phyloP scores from a whole-genome alignment of 2,888 invertebrate species.

The Ochropleura leucogaster region DNA sequence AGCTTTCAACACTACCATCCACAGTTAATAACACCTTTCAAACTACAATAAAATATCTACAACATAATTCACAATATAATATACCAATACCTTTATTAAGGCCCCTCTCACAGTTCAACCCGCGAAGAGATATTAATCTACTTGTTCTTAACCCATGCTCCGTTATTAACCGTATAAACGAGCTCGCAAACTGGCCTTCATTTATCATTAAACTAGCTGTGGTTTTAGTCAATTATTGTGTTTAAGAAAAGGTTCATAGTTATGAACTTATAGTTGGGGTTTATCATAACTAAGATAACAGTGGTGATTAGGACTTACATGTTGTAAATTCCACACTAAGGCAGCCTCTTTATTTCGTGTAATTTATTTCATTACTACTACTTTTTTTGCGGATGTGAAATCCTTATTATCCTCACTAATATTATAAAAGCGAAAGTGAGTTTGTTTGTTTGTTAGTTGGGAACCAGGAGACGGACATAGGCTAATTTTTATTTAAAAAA shows the following conservation, averaged over 20 bases:
- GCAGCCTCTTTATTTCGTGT: no score
- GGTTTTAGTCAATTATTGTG: constrained; percentile 37
- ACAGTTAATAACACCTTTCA: constrained; percentile 11
- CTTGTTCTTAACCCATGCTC: constrained; percentile 52
- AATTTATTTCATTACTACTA: no score
- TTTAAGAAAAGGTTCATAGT: constrained; percentile 17
- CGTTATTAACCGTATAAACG: constrained; percentile 57
- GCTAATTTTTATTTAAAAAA: no score
- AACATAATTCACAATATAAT: constrained; percentile 31
- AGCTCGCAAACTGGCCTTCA: constrained; percentile 45
- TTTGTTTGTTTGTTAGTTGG: no score
- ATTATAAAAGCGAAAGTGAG: no score
- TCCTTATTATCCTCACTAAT: no score
- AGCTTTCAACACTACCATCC: constrained; percentile 1
- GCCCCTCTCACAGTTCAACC: constrained; percentile 33
- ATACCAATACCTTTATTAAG: constrained; percentile 29
- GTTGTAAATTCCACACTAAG: no score
- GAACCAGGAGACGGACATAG: no score
- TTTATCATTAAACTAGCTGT: constrained; percentile 53
- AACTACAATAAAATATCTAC: constrained; percentile 15
- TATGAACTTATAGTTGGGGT: not conserved
- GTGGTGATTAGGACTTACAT: not conserved
- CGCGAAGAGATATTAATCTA: constrained; percentile 62
- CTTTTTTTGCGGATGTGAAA: no score
- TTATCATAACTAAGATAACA: not conserved